Conservation (phyloP, 2,888 invertebrate genomes). For the Hermodice carunculata region DNA sequence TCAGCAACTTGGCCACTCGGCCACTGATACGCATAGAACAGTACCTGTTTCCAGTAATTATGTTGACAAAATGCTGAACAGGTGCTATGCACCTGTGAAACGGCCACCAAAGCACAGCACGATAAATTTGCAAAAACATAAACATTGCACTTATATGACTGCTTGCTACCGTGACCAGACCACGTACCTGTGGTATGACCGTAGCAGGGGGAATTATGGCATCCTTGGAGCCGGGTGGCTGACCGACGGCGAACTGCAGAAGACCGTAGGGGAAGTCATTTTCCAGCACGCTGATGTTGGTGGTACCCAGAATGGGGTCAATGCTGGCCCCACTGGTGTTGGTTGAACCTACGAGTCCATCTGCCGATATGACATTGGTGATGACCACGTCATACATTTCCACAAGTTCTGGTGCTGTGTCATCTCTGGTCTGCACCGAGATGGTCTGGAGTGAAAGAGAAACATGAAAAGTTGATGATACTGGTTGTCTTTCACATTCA, state of each 20-base stretch:
- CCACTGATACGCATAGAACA: no score
- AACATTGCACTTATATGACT: no score
- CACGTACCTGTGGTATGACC: slow-evolving; percentile 43
- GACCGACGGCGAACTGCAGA: slow-evolving; percentile 57
- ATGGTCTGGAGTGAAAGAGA: slow-evolving; percentile 48
- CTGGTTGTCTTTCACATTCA: no score
- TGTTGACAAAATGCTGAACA: no score
- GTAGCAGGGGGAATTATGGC: slow-evolving; percentile 33
- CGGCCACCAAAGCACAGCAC: no score
- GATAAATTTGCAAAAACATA: no score
- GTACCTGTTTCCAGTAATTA: no score
- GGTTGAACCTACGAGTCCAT: slow-evolving; percentile 59
- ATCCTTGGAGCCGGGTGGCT: slow-evolving; percentile 41
- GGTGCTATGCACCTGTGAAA: no score
- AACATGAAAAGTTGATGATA: not conserved
- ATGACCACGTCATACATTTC: slow-evolving; percentile 58
- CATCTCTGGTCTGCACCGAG: slow-evolving; percentile 50
- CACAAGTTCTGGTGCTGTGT: slow-evolving; percentile 56
- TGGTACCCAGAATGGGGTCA: slow-evolving; percentile 37
- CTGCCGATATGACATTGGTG: slow-evolving; percentile 46
- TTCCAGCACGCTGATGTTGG: slow-evolving; percentile 50
- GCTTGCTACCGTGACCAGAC: no score
- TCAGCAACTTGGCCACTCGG: no score
- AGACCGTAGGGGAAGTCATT: slow-evolving; percentile 65
- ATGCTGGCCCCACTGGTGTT: slow-evolving; percentile 66